Base-by-base conservation (phyloP, 2,797 vertebrate genomes). In the Anguilla pacifica region DNA sequence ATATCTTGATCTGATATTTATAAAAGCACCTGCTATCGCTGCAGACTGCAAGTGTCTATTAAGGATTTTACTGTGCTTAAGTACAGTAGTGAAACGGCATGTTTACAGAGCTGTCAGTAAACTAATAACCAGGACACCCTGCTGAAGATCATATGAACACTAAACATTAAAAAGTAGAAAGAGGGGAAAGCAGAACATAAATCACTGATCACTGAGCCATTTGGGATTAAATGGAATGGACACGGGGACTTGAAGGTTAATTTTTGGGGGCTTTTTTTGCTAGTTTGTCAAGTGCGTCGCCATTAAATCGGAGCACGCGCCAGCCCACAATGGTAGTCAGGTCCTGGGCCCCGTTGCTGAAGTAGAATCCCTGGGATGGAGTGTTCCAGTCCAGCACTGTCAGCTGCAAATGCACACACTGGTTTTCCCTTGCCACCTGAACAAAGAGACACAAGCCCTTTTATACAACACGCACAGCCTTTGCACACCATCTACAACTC, bases 341-440 rank as follows among this genome's bases (percentile, higher is more conserved):
- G 89, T 98, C 93, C 89, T 91, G 92, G 85, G 95, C 97, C 89
- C 97, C 97, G 86, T 95, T 96, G 55, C 91, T 90, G 59, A 93
- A 91, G 83, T 97, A 98, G 88, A 98, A 97, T 43, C 96, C 93
- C 83, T 94, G 89, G 43, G 97, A 90, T 0, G 91, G 90, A 31
- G 90, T 93, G 88, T 97, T 98, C 97, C 97, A 97, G 86, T 97
- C 91, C 87, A 97, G 89, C 84, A 95, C 97, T 0, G 93, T 88
- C 13, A 98, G 85, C 86, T 96, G 94, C 86, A 97, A 90, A 81
- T 95, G 95, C 22, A 89, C 94, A 91, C 97, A 97, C 88, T 93
- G 92, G 85, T 94, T 95, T 83, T 95, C 92, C 88, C 95, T 90
- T 39, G 92, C 95, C 49, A 96, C 92, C 97, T 98, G 91, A 79